Base-by-base conservation (phyloP, 2,888 invertebrate genomes). In the Chouioia cunea region DNA sequence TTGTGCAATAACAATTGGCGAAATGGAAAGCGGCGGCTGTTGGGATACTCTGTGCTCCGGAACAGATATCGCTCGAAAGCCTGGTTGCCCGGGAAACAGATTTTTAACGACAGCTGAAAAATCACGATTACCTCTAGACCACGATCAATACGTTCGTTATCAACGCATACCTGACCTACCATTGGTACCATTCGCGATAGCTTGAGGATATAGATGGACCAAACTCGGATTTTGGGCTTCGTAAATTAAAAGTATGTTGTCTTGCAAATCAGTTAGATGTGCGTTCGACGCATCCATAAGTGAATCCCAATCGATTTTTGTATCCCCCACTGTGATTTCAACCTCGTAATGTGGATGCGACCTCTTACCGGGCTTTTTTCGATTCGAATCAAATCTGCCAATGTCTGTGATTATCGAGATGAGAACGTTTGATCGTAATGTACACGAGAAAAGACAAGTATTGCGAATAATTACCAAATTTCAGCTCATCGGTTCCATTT, bases 191-290 rank as follows among this genome's bases (percentile, higher is more conserved):
- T 83, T 86, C 0, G 84, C 79, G 3, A 86, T 78, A n/a, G 85
- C 85, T 75, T 86, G 85, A 2, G 87, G 87, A 78, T 87, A 88
- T 6, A 87, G 78, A 75, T 86, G 85, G 60, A 90, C 87, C 59
- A 88, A 81, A 62, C 87, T 87, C 4, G 91, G 91, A 78, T 89
- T 88, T 78, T 90, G 89, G 3, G 92, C 91, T 0, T 90, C 88
- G 81, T 90, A 92, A 36, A 87, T 86, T 36, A 91, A 80, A 63
- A 92, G 84, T 59, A 92, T 78, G 73, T 88, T 88, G 73, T 91
- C 91, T 80, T 91, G 89, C 57, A 92, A 79, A 54, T 89, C 88
- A 22, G 88, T 87, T 62, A 91, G 79, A 43, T 87, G 85, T 4
- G 86, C 80, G 66, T 84, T 79, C 0, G 89, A 86, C 56, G 88